These are phyloP conservation scores for Thaleichthys pacificus DNA, from an alignment of 2,797 vertebrate genomes.

Conservation along the genomic window DNA sequence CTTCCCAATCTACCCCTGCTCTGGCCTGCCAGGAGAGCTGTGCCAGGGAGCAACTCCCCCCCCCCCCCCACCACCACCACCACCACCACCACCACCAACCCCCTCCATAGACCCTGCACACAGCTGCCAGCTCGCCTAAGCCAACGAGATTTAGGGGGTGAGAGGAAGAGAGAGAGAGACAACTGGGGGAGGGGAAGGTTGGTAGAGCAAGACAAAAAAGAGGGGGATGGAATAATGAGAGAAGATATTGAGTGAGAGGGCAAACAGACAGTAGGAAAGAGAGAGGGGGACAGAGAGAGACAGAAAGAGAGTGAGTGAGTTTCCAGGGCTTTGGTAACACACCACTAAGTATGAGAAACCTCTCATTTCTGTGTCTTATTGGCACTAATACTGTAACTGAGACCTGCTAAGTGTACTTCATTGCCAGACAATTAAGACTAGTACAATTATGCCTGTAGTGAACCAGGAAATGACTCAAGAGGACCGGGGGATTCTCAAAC, in stretches of 20 bases:
- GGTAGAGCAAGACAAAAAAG: no score
- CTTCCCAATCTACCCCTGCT: constrained; percentile 59
- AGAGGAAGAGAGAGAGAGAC: constrained; percentile 3
- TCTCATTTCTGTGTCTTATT: constrained; percentile 50
- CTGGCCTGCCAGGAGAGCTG: constrained; percentile 43
- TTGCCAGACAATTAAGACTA: constrained; percentile 30
- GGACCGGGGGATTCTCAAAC: constrained; percentile 29
- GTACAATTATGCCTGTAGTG: constrained; percentile 29
- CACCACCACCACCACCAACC: constrained; percentile 9
- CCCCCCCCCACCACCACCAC: constrained; percentile 29
- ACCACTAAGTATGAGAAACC: constrained; percentile 26
- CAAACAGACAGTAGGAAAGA: constrained; percentile 26
- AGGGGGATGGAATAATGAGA: not conserved
- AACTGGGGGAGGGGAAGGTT: no score
- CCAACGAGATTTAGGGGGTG: not conserved
- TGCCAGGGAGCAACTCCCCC: constrained; percentile 54
- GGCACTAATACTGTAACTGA: constrained; percentile 33
- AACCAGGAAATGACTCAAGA: constrained; percentile 17
- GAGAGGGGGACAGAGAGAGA: constrained; percentile 23
- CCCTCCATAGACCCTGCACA: constrained; percentile 26
- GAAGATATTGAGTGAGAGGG: constrained; percentile 8
- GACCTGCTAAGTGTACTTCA: constrained; percentile 48
- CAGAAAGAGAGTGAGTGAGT: not conserved
- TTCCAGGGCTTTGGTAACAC: constrained; percentile 22
- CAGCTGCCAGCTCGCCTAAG: constrained; percentile 52